Percentiles rank a stretch among this genome's conserved stretches.
Conservation (phyloP, 2,113 vertebrate genomes). For the Dryoscopus gambensis region DNA sequence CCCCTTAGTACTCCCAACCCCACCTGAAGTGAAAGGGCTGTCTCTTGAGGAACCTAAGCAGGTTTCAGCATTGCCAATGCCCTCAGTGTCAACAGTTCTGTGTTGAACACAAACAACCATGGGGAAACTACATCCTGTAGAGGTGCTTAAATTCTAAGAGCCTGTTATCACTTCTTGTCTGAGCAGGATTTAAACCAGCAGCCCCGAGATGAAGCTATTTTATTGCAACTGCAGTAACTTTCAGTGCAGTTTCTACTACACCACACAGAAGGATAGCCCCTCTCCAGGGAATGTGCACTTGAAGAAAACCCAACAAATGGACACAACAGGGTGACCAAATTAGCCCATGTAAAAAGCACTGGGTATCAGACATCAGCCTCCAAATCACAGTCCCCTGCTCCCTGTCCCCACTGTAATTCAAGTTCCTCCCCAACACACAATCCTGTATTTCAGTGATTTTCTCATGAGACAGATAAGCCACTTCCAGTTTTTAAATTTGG, state of each 20-base stretch:
- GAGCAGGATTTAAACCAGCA: neutral
- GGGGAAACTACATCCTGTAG: neutral
- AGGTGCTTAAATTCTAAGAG: neutral
- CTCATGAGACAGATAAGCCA: neutral
- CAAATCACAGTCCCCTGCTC: neutral
- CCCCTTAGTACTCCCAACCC: neutral
- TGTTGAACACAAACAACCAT: neutral
- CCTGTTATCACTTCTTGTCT: neutral
- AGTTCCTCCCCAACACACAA: neutral
- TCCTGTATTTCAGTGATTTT: neutral
- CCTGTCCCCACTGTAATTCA: neutral
- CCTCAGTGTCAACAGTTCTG: neutral
- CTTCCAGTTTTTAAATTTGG: neutral
- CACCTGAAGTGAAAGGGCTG: neutral
- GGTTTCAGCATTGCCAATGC: neutral
- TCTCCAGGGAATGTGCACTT: neutral
- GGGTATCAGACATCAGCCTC: neutral
- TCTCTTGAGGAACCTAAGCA: neutral
- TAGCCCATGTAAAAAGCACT: neutral
- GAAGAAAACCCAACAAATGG: neutral
- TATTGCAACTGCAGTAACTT: constrained; percentile 1
- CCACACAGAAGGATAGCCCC: neutral
- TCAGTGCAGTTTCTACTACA: neutral
- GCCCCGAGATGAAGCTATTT: neutral
- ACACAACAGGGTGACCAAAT: neutral